A percentile compares a stretch with the other conserved stretches of the same genome.
Conservation (phyloP, 2,888 invertebrate species). For the Tinea trinotella region DNA sequence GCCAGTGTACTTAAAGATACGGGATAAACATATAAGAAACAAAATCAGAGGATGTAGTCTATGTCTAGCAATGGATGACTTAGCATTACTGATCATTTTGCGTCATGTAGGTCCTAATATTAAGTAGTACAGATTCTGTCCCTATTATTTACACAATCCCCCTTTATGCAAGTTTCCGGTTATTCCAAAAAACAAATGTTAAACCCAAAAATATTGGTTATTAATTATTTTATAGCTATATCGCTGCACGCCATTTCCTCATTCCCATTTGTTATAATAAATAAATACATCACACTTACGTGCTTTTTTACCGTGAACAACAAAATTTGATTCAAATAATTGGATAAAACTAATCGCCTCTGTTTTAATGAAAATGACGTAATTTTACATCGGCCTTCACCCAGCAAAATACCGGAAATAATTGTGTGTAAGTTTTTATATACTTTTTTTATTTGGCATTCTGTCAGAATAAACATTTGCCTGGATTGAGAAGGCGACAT, state of each 20-base stretch:
- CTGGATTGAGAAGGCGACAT: too few species aligned
- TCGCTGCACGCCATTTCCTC: constrained; percentile 12
- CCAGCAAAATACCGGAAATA: constrained; percentile 37
- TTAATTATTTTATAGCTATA: neutral
- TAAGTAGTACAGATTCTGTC: too few species aligned
- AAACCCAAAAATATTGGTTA: neutral
- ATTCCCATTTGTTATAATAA: neutral
- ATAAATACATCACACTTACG: neutral
- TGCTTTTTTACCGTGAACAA: neutral
- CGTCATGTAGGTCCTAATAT: too few species aligned
- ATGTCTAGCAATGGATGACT: too few species aligned
- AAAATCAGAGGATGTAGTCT: too few species aligned
- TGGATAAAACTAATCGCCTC: constrained; percentile 1
- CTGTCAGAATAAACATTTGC: too few species aligned
- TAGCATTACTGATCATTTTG: too few species aligned
- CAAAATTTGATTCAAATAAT: constrained; percentile 12
- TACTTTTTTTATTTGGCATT: constrained; percentile 27
- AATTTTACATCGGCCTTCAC: constrained; percentile 38
- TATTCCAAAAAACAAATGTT: neutral
- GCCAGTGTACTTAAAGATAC: too few species aligned
- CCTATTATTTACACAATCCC: too few species aligned
- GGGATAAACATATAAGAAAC: too few species aligned
- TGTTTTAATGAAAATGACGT: constrained; percentile 29
- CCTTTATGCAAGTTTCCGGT: neutral
- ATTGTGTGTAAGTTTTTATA: constrained; percentile 30